phyloP scores from a whole-genome alignment of 64 coral and sea anemone species.

The Porites lutea region DNA sequence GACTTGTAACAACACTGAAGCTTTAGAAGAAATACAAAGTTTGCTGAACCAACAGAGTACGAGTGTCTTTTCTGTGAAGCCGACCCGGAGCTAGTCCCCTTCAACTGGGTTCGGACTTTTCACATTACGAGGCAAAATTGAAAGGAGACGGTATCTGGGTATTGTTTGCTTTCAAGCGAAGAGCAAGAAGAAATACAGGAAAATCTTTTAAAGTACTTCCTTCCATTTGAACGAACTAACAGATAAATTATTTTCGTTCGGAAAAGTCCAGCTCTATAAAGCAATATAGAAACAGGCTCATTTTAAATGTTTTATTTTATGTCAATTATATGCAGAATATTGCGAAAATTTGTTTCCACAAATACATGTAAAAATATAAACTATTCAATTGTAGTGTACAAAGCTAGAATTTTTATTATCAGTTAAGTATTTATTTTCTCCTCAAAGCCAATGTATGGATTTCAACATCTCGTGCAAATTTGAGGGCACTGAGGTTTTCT shows the following conservation, averaged over 20 bases:
- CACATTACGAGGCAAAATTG: background rate
- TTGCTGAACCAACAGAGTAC: too few species aligned
- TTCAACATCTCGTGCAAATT: background rate
- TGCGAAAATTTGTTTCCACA: constrained; percentile 25
- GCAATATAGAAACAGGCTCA: background rate
- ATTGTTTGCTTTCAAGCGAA: background rate
- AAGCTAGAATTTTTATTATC: background rate
- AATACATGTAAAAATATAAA: constrained; percentile 11
- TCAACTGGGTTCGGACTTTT: too few species aligned
- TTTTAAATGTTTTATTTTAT: background rate
- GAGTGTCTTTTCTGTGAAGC: too few species aligned
- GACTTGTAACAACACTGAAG: too few species aligned
- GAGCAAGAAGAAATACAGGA: background rate
- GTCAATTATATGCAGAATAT: constrained; percentile 34
- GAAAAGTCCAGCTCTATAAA: background rate
- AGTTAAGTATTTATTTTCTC: constrained; percentile 3
- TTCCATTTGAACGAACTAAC: background rate
- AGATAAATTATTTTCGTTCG: background rate
- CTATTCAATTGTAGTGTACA: constrained; percentile 28
- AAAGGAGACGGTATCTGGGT: background rate
- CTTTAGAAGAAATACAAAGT: too few species aligned
- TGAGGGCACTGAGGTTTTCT: background rate
- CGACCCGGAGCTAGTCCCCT: too few species aligned
- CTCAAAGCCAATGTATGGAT: background rate
- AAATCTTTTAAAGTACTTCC: background rate